Base-by-base conservation (phyloP, 2,888 invertebrate genomes). In the Dinocampus coccinellae region DNA sequence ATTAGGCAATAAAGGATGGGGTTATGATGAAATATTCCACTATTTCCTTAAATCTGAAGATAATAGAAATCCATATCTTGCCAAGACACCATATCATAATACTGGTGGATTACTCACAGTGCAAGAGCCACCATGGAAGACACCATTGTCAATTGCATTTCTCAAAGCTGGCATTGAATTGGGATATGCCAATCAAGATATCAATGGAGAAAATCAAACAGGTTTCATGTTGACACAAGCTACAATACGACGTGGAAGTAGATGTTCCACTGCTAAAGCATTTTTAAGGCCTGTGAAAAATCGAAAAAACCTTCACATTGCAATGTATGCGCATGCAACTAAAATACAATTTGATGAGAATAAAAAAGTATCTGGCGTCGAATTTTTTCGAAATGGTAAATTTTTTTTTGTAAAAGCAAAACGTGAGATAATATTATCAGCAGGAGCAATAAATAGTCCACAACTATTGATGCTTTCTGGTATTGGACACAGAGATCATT, bases 401-500 rank as follows among this genome's bases (percentile, higher is more conserved):
- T 91, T 90, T 67, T 90, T 92, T 65, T 62, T 70, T 1, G 93
- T 94, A 0, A 89, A 92, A 74, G 95, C 95, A 0, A 91, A 93
- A 73, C 91, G 93, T 66, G 96, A 96, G 86, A 92, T 98, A 0
- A 91, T 98, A 7, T 89, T 96, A 79, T 94, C 95, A 1, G 95
- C 97, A 0, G 98, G 98, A 0, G 92, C 97, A 0, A 91, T 98
- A 42, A 94, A 95, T 66, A 93, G 95, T 2, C 97, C 98, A 0
- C 97, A 98, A 80, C 83, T 98, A 22, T 89, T 98, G 76, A 96
- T 97, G 96, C 85, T 98, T 9, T 96, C 96, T 67, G 98, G 98
- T 0, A 91, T 97, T 24, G 96, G 96, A 0, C 95, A 95, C 0
- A 90, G 90, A 2, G 93, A 94, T 13, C 95, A 96, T 82, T 88